A percentile compares a stretch with the other conserved stretches of the same genome.
Evolutionary conservation across 2,888 invertebrate species (phyloP).

Genomic region (Polymixis flavicincta): DNA sequence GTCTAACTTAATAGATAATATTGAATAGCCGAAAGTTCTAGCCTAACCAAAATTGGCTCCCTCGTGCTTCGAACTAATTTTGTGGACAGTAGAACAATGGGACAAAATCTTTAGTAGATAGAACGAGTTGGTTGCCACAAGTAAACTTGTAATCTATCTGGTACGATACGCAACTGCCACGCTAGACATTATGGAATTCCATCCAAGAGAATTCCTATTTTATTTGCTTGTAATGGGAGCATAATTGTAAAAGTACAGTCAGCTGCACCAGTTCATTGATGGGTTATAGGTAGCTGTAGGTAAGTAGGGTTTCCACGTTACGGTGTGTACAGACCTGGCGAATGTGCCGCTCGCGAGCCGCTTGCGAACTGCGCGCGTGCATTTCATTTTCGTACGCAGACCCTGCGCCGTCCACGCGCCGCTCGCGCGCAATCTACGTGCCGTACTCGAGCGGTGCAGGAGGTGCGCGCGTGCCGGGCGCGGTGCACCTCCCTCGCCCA

Average conservation of each 20-base stretch:
- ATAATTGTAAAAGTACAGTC: slow-evolving; percentile 7
- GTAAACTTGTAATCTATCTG: not conserved
- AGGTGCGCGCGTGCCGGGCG: too few species aligned
- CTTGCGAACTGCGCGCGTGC: too few species aligned
- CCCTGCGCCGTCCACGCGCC: too few species aligned
- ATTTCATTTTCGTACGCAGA: too few species aligned
- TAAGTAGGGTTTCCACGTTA: too few species aligned
- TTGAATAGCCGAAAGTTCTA: too few species aligned
- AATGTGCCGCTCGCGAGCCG: too few species aligned
- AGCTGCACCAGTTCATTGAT: not conserved
- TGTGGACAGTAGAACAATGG: not conserved
- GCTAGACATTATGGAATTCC: slow-evolving; percentile 10
- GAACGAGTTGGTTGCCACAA: slow-evolving; percentile 14
- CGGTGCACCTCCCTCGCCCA: too few species aligned
- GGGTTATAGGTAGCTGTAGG: not conserved
- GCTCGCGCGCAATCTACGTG: too few species aligned
- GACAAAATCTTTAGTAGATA: slow-evolving; percentile 2
- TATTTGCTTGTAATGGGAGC: slow-evolving; percentile 24
- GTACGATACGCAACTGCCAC: slow-evolving; percentile 3
- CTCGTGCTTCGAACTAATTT: not conserved
- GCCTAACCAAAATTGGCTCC: not conserved
- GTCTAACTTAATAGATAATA: not conserved
- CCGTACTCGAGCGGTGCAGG: too few species aligned
- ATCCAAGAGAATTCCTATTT: slow-evolving; percentile 20
- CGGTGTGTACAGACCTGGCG: too few species aligned